Evolutionary conservation across 1,140 invertebrate genomes (phyloP).

Genomic region (Anthonomus grandis): DNA sequence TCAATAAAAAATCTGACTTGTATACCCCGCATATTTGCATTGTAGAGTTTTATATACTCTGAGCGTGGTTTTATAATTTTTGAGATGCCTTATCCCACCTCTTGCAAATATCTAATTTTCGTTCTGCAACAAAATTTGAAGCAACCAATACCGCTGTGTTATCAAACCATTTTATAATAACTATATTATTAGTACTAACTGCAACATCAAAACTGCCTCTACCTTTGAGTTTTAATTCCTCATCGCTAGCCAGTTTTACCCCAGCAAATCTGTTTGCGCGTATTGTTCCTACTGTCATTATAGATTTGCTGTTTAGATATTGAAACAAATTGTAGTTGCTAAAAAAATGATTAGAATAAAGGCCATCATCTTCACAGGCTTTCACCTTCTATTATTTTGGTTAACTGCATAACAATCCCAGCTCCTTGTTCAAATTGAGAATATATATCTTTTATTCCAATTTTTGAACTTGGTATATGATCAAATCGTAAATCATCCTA

Average conservation of each 20-base stretch:
- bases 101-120: constrained; percentile 8
- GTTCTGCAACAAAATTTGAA: neutral
- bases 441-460: no score
- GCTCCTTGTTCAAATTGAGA: neutral
- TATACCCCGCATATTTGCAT: constrained; percentile 41
- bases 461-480: neutral
- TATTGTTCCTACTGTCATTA: neutral
- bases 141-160: neutral
- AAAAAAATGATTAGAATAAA: no score
- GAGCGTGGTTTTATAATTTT: no score
- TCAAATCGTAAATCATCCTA: neutral
- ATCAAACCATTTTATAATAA: neutral
- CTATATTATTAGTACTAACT: neutral
- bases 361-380: no score
- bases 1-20: neutral
- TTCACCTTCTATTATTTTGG: neutral
- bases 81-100: no score
- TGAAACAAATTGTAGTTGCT: constrained; percentile 31
- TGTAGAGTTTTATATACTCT: neutral
- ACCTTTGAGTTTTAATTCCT: constrained; percentile 25
- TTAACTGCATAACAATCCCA: neutral
- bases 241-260: constrained; percentile 42
- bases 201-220: constrained; percentile 1
- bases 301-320: neutral
- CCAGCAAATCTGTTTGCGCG: constrained; percentile 44